Base-by-base conservation (phyloP, 2,797 vertebrate genomes). In the Coreius guichenoti region DNA sequence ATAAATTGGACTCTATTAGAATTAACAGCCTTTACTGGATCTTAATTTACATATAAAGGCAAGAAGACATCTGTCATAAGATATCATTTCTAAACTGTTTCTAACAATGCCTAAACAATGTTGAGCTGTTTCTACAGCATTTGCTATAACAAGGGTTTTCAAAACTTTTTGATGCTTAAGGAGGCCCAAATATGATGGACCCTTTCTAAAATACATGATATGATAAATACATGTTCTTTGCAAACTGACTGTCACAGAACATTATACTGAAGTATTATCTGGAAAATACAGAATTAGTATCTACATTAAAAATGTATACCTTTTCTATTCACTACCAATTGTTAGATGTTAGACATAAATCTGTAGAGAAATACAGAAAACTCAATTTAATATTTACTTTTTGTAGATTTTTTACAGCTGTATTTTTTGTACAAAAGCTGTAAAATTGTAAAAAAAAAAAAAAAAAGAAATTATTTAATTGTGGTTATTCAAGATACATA, bases 1-100 rank as follows among this genome's bases (percentile, higher is more conserved):
- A 94, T 95, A 95, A 95, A 95, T 95, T 95, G 92, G 94, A 94
- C 93, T 95, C 94, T 92, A 95, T 95, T 95, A 93, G 93, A 95
- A 95, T 94, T 92, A 94, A 95, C 95, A 93, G 91, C 91, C 91
- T 92, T 92, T 90, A 92, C 91, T 90, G 86, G 91, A 86, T 89
- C 88, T 91, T 90, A 92, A 94, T 94, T 94, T 95, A 93, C 93
- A 94, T 94, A 92, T 93, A 94, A 91, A 87, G 86, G 87, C 87
- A 87, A 92, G 91, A 80, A 80, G 86, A 88, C 87, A 88, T 90
- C 89, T 90, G 87, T 75, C 81, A 80, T 86, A 92, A 92, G 88
- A 92, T 92, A 39, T 80, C 14, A 17, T 76, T n/a, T 67, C 43
- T 61, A 33, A 79, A 77, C 31, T 29, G 82, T 45, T 69, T 70